Evolutionary conservation across 2,113 vertebrate species (phyloP), one percentile per base, ranked within the genome.

Genomic region (Gobio gobio): DNA sequence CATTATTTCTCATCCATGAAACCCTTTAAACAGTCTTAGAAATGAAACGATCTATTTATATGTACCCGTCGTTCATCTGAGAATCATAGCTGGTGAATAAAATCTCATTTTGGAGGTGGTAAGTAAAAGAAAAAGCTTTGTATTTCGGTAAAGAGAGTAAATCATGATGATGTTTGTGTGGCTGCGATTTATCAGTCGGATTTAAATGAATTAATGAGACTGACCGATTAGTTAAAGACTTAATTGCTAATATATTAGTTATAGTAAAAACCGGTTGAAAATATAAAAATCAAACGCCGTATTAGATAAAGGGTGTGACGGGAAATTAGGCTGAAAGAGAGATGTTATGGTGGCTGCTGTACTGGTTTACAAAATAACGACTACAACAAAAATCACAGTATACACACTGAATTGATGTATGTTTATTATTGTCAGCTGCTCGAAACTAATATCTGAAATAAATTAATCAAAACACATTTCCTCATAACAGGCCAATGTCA

Each of bases 11-110:
- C 26, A 66, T 0, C 78, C 8, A 72, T 24, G 22, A 33, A 82
- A 70, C 6, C 64, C 3, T 54, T 70, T 40, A 58, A 56, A 82
- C 33, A 82, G 18, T 10, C 26, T 7, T 5, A 29, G 20, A 82
- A 82, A 82, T 82, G 47, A 82, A 82, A 82, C 14, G 1, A 70
- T 36, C 5, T 22, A 1, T 82, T 72, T 40, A 16, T 56, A 72
- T 56, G 3, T 54, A 6, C 5, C 22, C 22, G 24, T 82, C 66
- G 18, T 14, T 56, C 29, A 82, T 58, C 80, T 40, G 47, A 43
- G 29, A 72, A 72, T 43, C 49, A 56, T 20, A 54, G 20, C 26
- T 29, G 22, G 80, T 6, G 66, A 51, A 56, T 43, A 6, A 58
- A 72, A 8, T 24, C 29, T 36, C 12, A 58, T 56, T 58, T n/a